Evolutionary conservation across 1,140 invertebrate genomes (phyloP).

Genomic region (Eubasilissa regina): DNA sequence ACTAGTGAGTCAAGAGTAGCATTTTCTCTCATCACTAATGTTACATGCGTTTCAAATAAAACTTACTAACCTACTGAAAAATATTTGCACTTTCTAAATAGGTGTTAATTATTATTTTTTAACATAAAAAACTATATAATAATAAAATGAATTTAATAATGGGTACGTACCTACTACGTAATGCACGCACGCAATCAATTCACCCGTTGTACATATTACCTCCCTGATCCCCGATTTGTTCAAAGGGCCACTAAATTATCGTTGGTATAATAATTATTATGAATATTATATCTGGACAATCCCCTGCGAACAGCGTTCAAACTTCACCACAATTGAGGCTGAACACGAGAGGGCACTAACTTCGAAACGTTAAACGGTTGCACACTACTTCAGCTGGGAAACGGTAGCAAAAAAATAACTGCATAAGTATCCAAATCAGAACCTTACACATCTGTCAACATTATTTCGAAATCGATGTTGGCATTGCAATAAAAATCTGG

Average conservation of each 20-base stretch:
- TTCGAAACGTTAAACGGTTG: slow-evolving; percentile 35
- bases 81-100: too few species aligned
- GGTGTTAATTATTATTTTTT: too few species aligned
- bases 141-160: too few species aligned
- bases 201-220: neutral
- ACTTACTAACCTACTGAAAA: too few species aligned
- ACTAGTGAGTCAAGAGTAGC: too few species aligned
- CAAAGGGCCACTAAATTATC: neutral
- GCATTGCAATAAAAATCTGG: neutral
- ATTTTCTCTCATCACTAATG: too few species aligned
- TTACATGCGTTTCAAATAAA: too few species aligned
- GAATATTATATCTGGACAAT: too few species aligned
- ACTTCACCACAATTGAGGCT: neutral
- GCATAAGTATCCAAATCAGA: neutral
- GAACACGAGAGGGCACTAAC: slow-evolving; percentile 20
- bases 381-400: slow-evolving; percentile 30
- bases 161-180: neutral
- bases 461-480: neutral
- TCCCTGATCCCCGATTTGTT: neutral
- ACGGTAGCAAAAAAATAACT: neutral
- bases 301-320: neutral
- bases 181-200: neutral
- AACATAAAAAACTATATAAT: too few species aligned
- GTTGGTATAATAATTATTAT: too few species aligned
- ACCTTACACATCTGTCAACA: neutral